Evolutionary conservation across 2,113 vertebrate genomes (phyloP).

Genomic region (Takifugu flavidus): DNA sequence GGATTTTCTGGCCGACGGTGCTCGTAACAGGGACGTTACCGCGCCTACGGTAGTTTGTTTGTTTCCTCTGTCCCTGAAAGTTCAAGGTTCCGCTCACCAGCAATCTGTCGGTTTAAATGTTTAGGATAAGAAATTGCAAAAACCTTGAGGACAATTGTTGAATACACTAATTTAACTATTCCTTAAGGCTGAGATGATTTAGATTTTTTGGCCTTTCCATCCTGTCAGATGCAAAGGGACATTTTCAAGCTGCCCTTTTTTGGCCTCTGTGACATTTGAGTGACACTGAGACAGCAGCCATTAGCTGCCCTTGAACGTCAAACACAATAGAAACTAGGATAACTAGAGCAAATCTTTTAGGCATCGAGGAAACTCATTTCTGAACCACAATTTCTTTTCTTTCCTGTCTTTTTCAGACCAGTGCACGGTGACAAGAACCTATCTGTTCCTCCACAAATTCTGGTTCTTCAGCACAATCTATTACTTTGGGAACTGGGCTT

Average conservation of each 20-base stretch:
- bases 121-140: too few species aligned
- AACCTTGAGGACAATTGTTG: too few species aligned
- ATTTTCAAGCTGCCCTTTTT: too few species aligned
- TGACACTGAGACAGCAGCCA: too few species aligned
- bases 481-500: constrained; percentile 98
- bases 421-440: constrained; percentile 90
- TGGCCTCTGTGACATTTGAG: too few species aligned
- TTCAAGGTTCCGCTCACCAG: not conserved
- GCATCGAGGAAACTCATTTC: too few species aligned
- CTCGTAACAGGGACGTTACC: not conserved
- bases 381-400: not conserved
- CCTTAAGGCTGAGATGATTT: not conserved
- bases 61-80: not conserved
- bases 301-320: too few species aligned
- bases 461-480: constrained; percentile 98
- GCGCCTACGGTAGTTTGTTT: not conserved
- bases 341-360: too few species aligned
- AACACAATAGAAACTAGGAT: too few species aligned
- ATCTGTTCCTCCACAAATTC: constrained; percentile 97
- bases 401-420: constrained; percentile 80
- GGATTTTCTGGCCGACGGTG: not conserved
- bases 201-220: too few species aligned
- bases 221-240: too few species aligned
- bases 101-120: too few species aligned
- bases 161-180: not conserved